Base-by-base conservation (phyloP, 2,888 invertebrate genomes). In the Spodoptera picta region DNA sequence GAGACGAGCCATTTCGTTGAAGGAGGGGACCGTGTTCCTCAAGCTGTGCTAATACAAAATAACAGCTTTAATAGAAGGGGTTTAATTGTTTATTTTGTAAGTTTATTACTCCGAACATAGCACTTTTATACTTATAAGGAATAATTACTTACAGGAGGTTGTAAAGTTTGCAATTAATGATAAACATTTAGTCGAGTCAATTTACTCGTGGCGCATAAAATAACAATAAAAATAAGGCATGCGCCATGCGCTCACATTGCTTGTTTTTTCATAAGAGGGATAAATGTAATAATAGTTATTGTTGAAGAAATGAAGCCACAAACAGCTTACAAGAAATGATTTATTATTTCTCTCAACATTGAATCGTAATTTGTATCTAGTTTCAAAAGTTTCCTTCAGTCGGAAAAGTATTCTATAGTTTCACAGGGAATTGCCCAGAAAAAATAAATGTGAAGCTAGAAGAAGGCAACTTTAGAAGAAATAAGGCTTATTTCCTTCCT, bases 61-160 rank as follows among this genome's bases (percentile, higher is more conserved):
- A 51, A 55, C 36, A 36, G 36, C 36, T 36, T 36, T 36, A 27
- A 27, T 54, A 53, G 54, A 64, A 58, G 63, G 44, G 60, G 42
- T 66, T 58, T 65, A 72, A 69, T 68, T 74, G 65, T 72, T 69
- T 65, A 54, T 70, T 70, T 61, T 60, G 63, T 51, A 55, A 70
- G 60, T 68, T 60, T 64, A 60, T 65, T 65, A 73, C 49, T 53
- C 42, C 12, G 53, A 36, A 60, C 58, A 59, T 56, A 56, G 27
- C 65, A 54, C 53, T 51, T 62, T 57, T 59, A 61, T 61, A n/a
- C 23, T 24, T 46, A 45, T 47, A 47, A 55, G 23, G 60, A 56
- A 58, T 49, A 69, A 65, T 69, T 69, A 61, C 45, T 69, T 69
- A 61, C 45, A 57, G 51, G 11, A 43, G 36, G 27, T 60, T 63